Evolutionary conservation across 2,797 vertebrate genomes (phyloP).

Genomic region (Intellagama lesueurii): DNA sequence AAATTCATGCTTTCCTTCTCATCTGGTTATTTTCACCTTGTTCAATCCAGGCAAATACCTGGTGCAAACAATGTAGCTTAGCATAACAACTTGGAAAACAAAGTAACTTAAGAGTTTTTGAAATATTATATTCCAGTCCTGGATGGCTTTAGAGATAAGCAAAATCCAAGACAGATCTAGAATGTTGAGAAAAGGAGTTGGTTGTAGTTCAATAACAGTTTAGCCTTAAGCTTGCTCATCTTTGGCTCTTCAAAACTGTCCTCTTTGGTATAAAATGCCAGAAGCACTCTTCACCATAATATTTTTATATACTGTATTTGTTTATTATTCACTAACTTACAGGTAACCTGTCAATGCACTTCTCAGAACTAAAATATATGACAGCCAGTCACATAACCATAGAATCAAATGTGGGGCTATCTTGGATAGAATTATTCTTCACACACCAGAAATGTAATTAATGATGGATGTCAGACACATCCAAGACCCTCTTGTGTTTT

Average conservation of each 20-base stretch:
- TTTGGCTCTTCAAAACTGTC: not conserved
- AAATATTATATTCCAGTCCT: not conserved
- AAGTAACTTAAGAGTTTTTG: conserved; percentile 11
- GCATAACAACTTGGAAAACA: conserved; percentile 4
- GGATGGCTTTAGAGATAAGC: not conserved
- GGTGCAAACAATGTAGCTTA: not conserved
- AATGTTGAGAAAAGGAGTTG: conserved; percentile 24
- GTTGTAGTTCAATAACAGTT: not conserved
- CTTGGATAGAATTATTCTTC: conserved; percentile 20
- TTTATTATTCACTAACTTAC: not conserved
- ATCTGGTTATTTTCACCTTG: not conserved
- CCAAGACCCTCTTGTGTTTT: conserved; percentile 27
- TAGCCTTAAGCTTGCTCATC: not conserved
- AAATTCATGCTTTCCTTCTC: not conserved
- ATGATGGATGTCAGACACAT: conserved; percentile 27
- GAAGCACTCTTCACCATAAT: not conserved
- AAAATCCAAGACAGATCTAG: conserved; percentile 2
- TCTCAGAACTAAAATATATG: conserved; percentile 27
- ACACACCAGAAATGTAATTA: conserved; percentile 15
- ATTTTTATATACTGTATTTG: not conserved
- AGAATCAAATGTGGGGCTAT: conserved; percentile 29
- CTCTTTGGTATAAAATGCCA: not conserved
- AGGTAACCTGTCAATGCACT: conserved; percentile 19
- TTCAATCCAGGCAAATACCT: not conserved
- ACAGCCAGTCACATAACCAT: not conserved